Evolutionary conservation across 2,888 invertebrate genomes (phyloP), one percentile per base, ranked within the genome.

Genomic region (Himalopsyche tibetana): DNA sequence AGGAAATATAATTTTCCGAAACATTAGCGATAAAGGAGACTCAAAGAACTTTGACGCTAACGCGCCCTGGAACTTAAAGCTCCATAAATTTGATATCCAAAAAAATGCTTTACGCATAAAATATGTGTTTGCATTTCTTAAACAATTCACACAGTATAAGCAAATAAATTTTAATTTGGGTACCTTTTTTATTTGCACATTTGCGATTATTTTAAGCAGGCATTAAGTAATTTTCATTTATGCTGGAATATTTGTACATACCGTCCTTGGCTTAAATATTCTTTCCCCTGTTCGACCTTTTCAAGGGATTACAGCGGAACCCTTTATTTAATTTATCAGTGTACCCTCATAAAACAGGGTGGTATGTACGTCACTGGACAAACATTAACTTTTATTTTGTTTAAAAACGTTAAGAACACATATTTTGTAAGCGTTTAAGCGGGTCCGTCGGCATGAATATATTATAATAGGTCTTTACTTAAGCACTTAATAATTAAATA

Each of bases 161-260:
- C 9, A 45, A 45, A 8, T 42, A 6, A 5, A 42, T 42, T 56
- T 56, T 63, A 19, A 63, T 63, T 63, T 63, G 8, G 19, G 19
- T 63, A 63, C 4, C 19, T 28, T 28, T 28, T 19, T 28, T 17
- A 19, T 56, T 56, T 19, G 19, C 28, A 1, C 63, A 28, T 4
- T 63, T 63, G 19, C 8, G 8, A 63, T 63, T 19, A 4, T 19
- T 19, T 51, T 19, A 11, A 19, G 19, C 63, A 28, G 8, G 63
- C 63, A 63, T 63, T 63, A n/a, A 19, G 19, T 63, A 63, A 63
- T 63, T 63, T 63, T 63, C 63, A 63, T 63, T 63, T 63, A n/a
- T 63, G 63, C 19, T 63, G 19, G 8, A 63, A 28, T 19, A 63
- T 63, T 63, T 63, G 63, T 15, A 63, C 63, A 19, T 2, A 8